Conservation (phyloP, 2,797 vertebrate genomes). For the Coregonus sp. region DNA sequence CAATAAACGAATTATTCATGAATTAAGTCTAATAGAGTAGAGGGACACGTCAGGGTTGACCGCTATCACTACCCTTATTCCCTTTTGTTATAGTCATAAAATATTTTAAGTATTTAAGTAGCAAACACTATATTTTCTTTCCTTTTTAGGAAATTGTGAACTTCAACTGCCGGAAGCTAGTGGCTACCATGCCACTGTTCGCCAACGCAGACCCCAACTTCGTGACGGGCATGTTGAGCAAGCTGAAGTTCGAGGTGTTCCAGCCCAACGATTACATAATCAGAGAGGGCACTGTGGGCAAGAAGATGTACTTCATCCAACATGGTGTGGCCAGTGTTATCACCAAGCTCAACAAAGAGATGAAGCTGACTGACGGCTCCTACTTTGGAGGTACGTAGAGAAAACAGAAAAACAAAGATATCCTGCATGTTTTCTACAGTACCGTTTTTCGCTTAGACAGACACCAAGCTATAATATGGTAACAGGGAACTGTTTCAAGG, state of each 20-base stretch:
- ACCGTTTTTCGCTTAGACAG: no score
- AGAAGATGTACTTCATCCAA: constrained; percentile 99
- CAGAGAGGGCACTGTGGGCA: constrained; percentile 94
- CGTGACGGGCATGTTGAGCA: constrained; percentile 97
- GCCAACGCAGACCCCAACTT: constrained; percentile 98
- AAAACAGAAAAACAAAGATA: neutral
- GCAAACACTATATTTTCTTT: constrained; percentile 17
- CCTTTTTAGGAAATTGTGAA: constrained; percentile 92
- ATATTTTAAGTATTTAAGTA: neutral
- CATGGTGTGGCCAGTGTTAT: constrained; percentile 96
- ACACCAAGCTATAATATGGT: no score
- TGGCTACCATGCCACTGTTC: constrained; percentile 97
- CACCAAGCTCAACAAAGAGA: constrained; percentile 95
- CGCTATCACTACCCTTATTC: neutral
- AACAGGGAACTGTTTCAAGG: no score
- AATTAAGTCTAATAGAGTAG: no score
- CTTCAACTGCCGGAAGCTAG: constrained; percentile 96
- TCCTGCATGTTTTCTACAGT: neutral
- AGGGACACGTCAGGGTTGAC: neutral
- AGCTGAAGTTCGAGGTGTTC: constrained; percentile 95
- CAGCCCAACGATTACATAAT: constrained; percentile 98
- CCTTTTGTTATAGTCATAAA: neutral
- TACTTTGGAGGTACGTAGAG: constrained; percentile 90
- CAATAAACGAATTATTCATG: no score
- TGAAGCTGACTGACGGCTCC: constrained; percentile 96